A percentile compares a stretch with the other conserved stretches of the same genome.
Evolutionary conservation across 2,113 vertebrate genomes (phyloP).

Genomic region (Empidonax alnorum): DNA sequence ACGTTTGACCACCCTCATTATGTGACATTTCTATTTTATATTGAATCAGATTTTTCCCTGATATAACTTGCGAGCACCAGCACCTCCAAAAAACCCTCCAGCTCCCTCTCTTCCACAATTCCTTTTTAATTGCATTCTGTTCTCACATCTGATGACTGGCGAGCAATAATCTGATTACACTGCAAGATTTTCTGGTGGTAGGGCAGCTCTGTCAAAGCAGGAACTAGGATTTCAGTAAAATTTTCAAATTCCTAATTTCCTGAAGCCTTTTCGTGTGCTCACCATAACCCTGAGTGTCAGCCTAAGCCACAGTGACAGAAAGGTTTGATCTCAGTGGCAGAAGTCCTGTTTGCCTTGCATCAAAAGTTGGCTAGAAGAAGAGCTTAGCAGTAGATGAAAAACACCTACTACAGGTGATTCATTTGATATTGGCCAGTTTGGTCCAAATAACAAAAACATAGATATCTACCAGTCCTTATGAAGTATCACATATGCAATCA

Average conservation of each 20-base stretch:
- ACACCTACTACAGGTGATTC: background rate
- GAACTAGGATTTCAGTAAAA: background rate
- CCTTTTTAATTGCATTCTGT: background rate
- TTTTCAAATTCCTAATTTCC: background rate
- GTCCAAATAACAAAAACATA: background rate
- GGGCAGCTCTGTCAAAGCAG: background rate
- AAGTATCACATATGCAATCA: background rate
- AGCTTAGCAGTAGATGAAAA: background rate
- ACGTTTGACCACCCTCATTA: background rate
- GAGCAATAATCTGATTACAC: background rate
- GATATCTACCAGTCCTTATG: background rate
- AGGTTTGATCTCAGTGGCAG: background rate
- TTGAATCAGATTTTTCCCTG: background rate
- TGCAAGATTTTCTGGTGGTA: background rate
- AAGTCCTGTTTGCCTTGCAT: background rate
- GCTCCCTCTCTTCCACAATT: background rate
- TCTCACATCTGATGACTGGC: background rate
- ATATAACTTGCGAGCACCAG: background rate
- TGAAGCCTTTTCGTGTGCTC: background rate
- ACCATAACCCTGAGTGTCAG: background rate
- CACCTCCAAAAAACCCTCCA: background rate
- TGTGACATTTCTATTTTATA: background rate
- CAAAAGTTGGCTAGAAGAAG: background rate
- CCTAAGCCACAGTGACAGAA: background rate
- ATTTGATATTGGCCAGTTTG: background rate